These are phyloP conservation scores for Pherbina coryleti DNA, from an alignment of 2,888 invertebrate genomes.

Conservation along the genomic window DNA sequence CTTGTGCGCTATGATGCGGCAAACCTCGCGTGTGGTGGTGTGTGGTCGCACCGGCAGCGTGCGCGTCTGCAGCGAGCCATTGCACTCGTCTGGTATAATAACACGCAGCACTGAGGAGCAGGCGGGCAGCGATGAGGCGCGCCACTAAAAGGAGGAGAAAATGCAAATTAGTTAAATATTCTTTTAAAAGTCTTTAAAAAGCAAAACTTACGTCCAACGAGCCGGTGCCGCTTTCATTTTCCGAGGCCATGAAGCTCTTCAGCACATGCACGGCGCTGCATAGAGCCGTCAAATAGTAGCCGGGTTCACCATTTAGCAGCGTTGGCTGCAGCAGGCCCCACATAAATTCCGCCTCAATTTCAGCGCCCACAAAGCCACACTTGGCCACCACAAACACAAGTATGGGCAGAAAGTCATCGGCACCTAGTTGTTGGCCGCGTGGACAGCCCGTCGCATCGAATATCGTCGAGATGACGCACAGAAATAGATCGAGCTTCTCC, in stretches of 20 bases:
- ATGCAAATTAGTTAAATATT: not conserved
- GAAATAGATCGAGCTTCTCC: slow-evolving; percentile 91
- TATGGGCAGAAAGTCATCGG: slow-evolving; percentile 91
- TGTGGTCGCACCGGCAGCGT: slow-evolving; percentile 94
- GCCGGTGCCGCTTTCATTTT: slow-evolving; percentile 67
- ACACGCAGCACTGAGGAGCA: slow-evolving; percentile 86
- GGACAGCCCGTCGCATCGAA: slow-evolving; percentile 76
- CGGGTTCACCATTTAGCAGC: slow-evolving; percentile 90
- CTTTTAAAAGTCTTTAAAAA: not conserved
- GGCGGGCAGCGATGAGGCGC: slow-evolving; percentile 72
- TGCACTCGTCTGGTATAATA: slow-evolving; percentile 93
- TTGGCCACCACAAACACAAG: slow-evolving; percentile 93
- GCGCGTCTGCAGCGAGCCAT: slow-evolving; percentile 91
- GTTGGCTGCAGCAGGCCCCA: slow-evolving; percentile 93
- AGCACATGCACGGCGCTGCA: slow-evolving; percentile 84
- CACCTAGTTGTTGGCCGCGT: slow-evolving; percentile 74
- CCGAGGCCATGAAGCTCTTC: slow-evolving; percentile 69
- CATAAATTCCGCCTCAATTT: slow-evolving; percentile 97
- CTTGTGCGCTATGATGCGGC: slow-evolving; percentile 94
- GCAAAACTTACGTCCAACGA: slow-evolving; percentile 66
- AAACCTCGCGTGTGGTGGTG: slow-evolving; percentile 92
- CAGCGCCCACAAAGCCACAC: slow-evolving; percentile 90
- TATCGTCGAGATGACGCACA: slow-evolving; percentile 90
- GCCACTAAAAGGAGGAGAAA: slow-evolving; percentile 66
- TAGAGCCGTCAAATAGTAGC: slow-evolving; percentile 93